These are phyloP conservation scores for Bursaphelenchus mucronatus DNA, from an alignment of 1,140 invertebrate species.

Conservation along the genomic window DNA sequence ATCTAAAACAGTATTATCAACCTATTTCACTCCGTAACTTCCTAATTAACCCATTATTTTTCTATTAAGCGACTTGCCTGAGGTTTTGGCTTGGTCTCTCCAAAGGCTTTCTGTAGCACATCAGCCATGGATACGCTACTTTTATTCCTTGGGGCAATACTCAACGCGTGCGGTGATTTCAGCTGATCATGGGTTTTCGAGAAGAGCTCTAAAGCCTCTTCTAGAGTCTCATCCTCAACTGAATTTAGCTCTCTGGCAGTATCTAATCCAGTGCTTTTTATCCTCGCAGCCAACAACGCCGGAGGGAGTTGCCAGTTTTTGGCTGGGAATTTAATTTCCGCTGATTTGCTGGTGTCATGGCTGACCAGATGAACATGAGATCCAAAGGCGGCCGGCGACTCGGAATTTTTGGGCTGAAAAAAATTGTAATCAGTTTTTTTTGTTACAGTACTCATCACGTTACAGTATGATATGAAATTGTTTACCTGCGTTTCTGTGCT, in stretches of 20 bases:
- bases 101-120: constrained; percentile 18
- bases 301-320: constrained; percentile 42
- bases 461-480: neutral
- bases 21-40: neutral
- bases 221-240: constrained; percentile 13
- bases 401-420: neutral
- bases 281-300: constrained; percentile 21
- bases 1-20: neutral
- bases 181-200: neutral
- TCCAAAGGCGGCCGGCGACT: neutral
- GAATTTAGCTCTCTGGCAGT: neutral
- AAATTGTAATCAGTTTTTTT: neutral
- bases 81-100: constrained; percentile 17
- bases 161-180: neutral
- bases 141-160: constrained; percentile 4
- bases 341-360: constrained; percentile 4
- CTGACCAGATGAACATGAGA: neutral
- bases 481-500: neutral
- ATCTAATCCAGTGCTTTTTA: constrained; percentile 16
- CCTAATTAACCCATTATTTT: neutral
- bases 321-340: constrained; percentile 38
- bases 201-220: constrained; percentile 19
- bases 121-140: constrained; percentile 17
- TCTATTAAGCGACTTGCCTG: constrained; percentile 8
- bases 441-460: neutral